Evolutionary conservation across 1,140 invertebrate genomes (phyloP), one percentile per base, ranked within the genome.

Genomic region (Meloidogyne chitwoodi): DNA sequence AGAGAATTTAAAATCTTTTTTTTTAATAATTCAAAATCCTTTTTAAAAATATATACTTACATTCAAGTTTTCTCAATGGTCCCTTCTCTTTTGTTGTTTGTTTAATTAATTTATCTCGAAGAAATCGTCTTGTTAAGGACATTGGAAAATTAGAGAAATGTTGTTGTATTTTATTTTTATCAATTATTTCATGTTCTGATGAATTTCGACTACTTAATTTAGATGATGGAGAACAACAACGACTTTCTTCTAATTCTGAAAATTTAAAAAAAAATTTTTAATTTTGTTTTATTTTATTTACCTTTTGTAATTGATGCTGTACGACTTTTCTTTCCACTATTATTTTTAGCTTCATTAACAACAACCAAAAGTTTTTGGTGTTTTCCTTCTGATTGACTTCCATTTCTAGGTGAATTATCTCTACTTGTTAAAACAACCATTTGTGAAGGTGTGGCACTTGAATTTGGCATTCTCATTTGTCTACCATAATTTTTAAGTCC

Each of bases 361-460:
- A 29, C 29, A 26, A n/a, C 16, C 5, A 56, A 61, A 6, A 56
- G 29, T 29, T 68, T 38, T 38, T 68, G 68, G 16, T 70, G 68
- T 61, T 61, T 56, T 22, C 71, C 71, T 22, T 73, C 56, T 1
- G 56, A 73, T 34, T 73, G 71, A 38, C 71, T 73, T 19, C 71
- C 71, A 63, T 73, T 73, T 27, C 71, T 61, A 5, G 71, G 71
- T n/a, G 71, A 73, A 64, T 73, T 73, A 38, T 73, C 64, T 64
- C 64, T 73, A 48, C 71, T 73, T 19, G 71, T 73, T 38, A 73
- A 38, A 19, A 64, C 56, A 24, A 73, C 71, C 71, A 73, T 73
- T 34, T 73, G 71, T n/a, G 71, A 73, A n/a, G 61, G 71, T 2
- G 71, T 73, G 16, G 64, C 71, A 64, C 71, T 73, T 14, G 71